phyloP scores from a whole-genome alignment of 2,888 invertebrate species.

The Branchellion lobata region DNA sequence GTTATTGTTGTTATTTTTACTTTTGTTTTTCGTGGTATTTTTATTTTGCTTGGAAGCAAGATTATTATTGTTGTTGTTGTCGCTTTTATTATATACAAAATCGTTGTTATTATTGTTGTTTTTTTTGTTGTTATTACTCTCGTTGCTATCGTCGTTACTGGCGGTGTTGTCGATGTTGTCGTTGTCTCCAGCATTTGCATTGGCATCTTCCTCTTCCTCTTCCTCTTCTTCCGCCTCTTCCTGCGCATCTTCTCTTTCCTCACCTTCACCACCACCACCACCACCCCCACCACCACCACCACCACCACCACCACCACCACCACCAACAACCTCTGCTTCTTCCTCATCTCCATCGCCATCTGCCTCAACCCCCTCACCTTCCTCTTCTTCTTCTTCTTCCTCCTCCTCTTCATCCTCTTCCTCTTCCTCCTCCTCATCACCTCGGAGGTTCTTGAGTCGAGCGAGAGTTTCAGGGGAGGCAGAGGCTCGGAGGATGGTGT shows the following conservation, averaged over 20 bases:
- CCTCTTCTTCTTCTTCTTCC: background rate
- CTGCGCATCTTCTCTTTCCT: background rate
- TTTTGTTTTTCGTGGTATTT: too few relatives aligned
- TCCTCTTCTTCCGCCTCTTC: background rate
- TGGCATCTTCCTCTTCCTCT: background rate
- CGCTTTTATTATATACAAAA: background rate
- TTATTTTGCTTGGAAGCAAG: background rate
- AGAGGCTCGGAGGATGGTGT: constrained; percentile 80
- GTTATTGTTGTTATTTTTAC: too few relatives aligned
- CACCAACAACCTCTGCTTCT: background rate
- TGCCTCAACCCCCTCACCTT: background rate
- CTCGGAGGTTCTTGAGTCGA: constrained; percentile 33
- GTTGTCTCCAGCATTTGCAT: background rate
- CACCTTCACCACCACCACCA: background rate
- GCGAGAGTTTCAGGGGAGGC: constrained; percentile 73
- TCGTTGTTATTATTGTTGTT: too few relatives aligned
- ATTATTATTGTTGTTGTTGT: background rate
- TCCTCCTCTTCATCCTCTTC: background rate
- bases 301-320: background rate
- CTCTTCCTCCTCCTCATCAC: background rate
- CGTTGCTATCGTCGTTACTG: background rate
- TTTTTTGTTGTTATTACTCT: too few relatives aligned
- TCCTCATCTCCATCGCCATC: background rate
- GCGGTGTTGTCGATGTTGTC: background rate
- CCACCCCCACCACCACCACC: background rate